phyloP scores from a whole-genome alignment of 2,113 vertebrate species.

The Tragelaphus scriptus region DNA sequence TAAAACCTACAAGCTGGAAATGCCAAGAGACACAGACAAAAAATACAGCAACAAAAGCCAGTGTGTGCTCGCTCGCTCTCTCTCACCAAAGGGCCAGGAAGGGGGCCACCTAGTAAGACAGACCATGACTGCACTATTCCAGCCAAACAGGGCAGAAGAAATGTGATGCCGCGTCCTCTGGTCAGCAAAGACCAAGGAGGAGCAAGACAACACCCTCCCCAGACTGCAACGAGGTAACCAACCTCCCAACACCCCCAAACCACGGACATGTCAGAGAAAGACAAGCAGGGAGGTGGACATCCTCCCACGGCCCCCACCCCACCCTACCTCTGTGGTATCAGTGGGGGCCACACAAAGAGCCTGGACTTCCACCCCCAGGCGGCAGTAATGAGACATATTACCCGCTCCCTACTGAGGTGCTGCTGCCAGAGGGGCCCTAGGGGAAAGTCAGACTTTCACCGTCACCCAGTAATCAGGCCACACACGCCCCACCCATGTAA shows the following conservation, averaged over 20 bases:
- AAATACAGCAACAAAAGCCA: not conserved
- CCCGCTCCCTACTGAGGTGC: not conserved
- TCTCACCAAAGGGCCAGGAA: not conserved
- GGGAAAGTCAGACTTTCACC: not conserved
- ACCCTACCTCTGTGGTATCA: no score
- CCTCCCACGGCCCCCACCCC: not conserved
- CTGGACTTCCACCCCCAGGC: not conserved
- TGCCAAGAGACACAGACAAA: not conserved
- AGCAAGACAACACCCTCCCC: not conserved
- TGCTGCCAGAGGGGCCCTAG: not conserved
- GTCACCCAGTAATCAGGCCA: accelerated
- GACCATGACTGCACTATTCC: not conserved
- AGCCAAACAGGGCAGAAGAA: not conserved
- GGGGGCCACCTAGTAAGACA: not conserved
- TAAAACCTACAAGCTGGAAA: not conserved
- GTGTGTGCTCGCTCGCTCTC: no score
- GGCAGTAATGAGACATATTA: accelerated
- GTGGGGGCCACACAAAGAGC: not conserved
- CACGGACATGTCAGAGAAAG: not conserved
- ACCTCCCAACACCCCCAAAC: no score
- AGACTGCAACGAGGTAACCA: not conserved
- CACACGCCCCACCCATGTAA: no score
- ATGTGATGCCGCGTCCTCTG: not conserved
- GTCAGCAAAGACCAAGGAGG: not conserved
- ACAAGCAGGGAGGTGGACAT: not conserved